Evolutionary conservation across 2,797 vertebrate genomes (phyloP), one percentile per base, ranked within the genome.

Genomic region (Siniperca undulata): DNA sequence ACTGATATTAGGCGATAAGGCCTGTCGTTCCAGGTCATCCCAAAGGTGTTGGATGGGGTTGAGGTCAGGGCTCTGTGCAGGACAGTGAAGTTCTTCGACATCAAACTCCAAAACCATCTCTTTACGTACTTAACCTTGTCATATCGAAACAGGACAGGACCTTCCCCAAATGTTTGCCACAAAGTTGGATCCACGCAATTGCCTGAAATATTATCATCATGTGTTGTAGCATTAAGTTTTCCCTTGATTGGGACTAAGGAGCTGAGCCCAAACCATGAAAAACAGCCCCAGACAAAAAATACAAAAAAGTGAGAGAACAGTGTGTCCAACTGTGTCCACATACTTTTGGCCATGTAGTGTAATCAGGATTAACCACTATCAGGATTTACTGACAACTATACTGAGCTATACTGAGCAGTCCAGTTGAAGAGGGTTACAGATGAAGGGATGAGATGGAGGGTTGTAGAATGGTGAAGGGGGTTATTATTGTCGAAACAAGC

Each of bases 401-500:
- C 30, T 30, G 30, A 30, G 30, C 70, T 70, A 55, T 40, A 46
- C 30, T 30, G 30, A 30, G 30, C 30, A 30, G 70, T 73, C 69
- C 36, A 52, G 55, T 40, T 62, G 46, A 74, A 74, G 77, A 70
- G 58, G 64, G 50, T 72, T 68, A 58, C 55, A 80, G 70, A 68
- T 73, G 67, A 80, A 73, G 27, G 52, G 56, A 64, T 61, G 80
- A 74, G 61, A 42, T 67, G 24, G 60, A 38, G 50, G 70, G 34
- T 38, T 72, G 61, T 4, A 70, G 62, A 73, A 65, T 44, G 65
- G 80, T 17, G 36, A 64, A 55, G 30, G 27, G 61, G 82, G 85
- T 66, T 88, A 75, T 80, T 87, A 75, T 74, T 84, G 89, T 89
- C 38, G 22, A 89, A 84, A 88, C 74, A 24, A 70, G 72, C 86